These are phyloP conservation scores for Ditylenchus dipsaci DNA, from an alignment of 1,140 invertebrate genomes.

Conservation along the genomic window DNA sequence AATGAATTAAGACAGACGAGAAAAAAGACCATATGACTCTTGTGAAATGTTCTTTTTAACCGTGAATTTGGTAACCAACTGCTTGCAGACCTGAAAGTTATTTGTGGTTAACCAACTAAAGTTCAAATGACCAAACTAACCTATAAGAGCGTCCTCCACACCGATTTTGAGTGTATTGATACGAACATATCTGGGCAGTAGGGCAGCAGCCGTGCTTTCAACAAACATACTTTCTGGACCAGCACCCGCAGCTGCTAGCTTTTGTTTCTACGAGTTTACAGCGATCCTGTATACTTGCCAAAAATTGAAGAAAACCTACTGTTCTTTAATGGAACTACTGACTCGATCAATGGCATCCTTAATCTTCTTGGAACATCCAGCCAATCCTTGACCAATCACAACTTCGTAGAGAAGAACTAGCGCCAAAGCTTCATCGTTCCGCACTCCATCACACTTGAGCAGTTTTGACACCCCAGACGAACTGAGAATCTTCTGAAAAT, in stretches of 20 bases:
- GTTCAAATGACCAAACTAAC: no score
- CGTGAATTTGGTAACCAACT: conserved; percentile 37
- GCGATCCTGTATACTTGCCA: no score
- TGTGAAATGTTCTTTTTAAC: conserved; percentile 28
- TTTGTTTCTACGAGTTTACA: no score
- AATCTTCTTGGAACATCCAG: not conserved
- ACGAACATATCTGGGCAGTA: conserved; percentile 73
- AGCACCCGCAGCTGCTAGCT: conserved; percentile 12
- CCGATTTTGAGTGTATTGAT: conserved; percentile 76
- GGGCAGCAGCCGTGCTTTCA: conserved; percentile 8
- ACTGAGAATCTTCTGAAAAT: conserved; percentile 18
- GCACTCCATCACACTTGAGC: conserved; percentile 18
- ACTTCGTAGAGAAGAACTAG: conserved; percentile 52
- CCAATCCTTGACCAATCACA: conserved; percentile 36
- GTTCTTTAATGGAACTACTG: not conserved
- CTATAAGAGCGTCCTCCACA: conserved; percentile 42
- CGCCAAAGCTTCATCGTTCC: conserved; percentile 19
- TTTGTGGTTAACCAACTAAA: no score
- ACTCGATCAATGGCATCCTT: not conserved
- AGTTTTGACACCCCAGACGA: not conserved
- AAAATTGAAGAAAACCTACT: no score
- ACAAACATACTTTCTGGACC: conserved; percentile 11
- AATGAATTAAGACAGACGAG: not conserved
- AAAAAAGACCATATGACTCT: not conserved
- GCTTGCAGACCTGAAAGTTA: not conserved